Evolutionary conservation across 2,888 invertebrate species (phyloP).

Genomic region (Acanthosepion pharaonis): DNA sequence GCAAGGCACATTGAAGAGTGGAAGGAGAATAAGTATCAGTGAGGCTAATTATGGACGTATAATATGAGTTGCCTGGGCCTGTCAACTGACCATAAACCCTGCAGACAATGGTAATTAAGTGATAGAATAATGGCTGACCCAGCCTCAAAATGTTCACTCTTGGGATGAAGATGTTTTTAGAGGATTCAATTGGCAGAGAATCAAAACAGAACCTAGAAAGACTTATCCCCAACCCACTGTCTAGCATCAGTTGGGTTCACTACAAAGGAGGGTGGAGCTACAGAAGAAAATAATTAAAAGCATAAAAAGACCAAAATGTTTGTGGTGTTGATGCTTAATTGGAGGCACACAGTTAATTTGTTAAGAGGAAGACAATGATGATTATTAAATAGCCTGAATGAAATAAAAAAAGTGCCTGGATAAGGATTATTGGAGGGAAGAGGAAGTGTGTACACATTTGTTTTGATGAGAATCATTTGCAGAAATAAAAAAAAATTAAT

Average conservation of each 20-base stretch:
- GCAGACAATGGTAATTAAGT: not conserved
- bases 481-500: not conserved
- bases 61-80: not conserved
- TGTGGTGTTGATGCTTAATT: not conserved
- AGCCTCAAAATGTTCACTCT: not conserved
- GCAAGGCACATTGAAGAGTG: not conserved
- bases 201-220: not conserved
- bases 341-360: not conserved
- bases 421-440: not conserved
- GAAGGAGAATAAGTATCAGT: not conserved
- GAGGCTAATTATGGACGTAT: not conserved
- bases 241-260: not conserved
- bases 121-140: not conserved
- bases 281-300: not conserved
- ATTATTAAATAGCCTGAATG: not conserved
- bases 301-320: not conserved
- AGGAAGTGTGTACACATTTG: constrained; percentile 1
- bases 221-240: not conserved
- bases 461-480: not conserved
- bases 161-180: too few species aligned
- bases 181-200: not conserved
- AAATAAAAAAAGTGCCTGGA: not conserved
- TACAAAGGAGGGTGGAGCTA: not conserved
- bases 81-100: constrained; percentile 11
- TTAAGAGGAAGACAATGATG: not conserved